Percentiles rank a stretch among this genome's conserved stretches.
phyloP scores from a whole-genome alignment of 2,797 vertebrate species.

The Lagodon rhomboides region DNA sequence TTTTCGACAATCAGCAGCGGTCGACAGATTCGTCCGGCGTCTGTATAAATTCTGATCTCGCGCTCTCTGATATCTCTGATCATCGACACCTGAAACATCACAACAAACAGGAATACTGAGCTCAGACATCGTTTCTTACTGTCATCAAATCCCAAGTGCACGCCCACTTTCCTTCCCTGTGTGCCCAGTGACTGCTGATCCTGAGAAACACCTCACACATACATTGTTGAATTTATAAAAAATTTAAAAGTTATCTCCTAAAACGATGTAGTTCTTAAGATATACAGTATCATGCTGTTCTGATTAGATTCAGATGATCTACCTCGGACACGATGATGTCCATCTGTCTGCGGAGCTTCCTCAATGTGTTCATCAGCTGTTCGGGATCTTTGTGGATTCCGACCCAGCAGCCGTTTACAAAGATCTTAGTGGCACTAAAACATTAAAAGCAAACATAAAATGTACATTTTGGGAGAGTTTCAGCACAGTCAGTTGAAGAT shows the following conservation, averaged over 20 bases:
- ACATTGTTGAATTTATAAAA: not conserved
- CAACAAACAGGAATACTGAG: not conserved
- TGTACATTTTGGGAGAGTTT: not conserved
- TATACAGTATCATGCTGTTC: too few relatives aligned
- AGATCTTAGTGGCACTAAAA: conserved; percentile 96
- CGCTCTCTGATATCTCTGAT: conserved; percentile 97
- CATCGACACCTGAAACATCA: conserved; percentile 92
- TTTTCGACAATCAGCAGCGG: conserved; percentile 98
- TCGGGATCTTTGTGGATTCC: conserved; percentile 99
- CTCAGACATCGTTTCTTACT: not conserved
- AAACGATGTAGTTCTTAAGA: too few relatives aligned
- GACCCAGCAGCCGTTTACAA: conserved; percentile 99
- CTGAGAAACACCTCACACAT: not conserved
- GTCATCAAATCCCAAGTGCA: not conserved
- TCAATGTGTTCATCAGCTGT: conserved; percentile 97
- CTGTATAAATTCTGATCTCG: conserved; percentile 98
- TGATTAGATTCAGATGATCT: too few relatives aligned
- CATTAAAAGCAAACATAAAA: not conserved
- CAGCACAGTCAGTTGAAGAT: not conserved
- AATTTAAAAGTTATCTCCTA: too few relatives aligned
- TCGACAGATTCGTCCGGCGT: conserved; percentile 96
- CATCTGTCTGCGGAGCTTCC: conserved; percentile 97
- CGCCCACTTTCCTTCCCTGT: too few relatives aligned
- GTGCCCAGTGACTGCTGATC: not conserved
- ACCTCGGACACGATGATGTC: conserved; percentile 99